Evolutionary conservation across 1,140 invertebrate genomes (phyloP).

Genomic region (Euura lappo): DNA sequence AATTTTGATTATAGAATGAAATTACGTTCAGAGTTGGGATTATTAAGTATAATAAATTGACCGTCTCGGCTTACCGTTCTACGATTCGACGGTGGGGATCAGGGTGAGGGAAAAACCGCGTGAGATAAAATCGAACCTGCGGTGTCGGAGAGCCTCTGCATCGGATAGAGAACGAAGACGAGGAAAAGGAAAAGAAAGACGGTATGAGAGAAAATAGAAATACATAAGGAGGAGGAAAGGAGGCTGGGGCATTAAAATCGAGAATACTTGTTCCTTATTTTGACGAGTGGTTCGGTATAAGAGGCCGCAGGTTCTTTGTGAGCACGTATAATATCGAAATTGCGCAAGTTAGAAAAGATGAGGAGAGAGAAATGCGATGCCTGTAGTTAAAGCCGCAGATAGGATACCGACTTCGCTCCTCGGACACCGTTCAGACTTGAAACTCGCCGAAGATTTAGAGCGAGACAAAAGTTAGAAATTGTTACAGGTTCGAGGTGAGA

Average conservation of each 20-base stretch:
- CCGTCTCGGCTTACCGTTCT: neutral
- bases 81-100: neutral
- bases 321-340: conserved; percentile 3
- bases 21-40: neutral
- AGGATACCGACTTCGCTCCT: no score
- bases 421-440: no score
- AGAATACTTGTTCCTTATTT: conserved; percentile 11
- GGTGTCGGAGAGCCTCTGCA: neutral
- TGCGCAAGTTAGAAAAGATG: conserved; percentile 1
- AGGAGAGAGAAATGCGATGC: neutral
- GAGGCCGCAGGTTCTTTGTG: conserved; percentile 8
- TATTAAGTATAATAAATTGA: neutral
- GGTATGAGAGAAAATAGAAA: neutral
- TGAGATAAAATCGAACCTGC: neutral
- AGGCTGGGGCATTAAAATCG: neutral
- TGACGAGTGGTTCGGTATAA: neutral
- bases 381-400: neutral
- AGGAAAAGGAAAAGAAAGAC: neutral
- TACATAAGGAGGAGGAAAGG: neutral
- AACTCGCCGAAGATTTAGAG: neutral
- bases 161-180: neutral
- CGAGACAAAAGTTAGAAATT: conserved; percentile 3
- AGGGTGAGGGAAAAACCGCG: neutral
- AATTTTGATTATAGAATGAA: conserved; percentile 2
- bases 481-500: conserved; percentile 59